Conservation (phyloP, 2,113 vertebrate species). For the Isichthys henryi region DNA sequence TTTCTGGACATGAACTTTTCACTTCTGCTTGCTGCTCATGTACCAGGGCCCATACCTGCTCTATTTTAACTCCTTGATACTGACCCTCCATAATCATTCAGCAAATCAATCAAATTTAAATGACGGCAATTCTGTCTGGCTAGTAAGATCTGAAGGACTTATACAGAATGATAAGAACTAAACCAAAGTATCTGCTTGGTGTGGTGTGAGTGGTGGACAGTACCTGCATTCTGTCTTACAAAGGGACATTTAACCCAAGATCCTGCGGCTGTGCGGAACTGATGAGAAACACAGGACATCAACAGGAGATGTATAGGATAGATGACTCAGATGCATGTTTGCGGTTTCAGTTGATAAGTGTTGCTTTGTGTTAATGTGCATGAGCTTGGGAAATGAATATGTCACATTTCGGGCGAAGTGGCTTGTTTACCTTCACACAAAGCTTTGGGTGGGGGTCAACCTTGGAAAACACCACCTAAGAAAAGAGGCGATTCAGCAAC, state of each 20-base stretch:
- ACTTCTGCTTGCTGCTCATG: neutral
- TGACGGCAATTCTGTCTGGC: neutral
- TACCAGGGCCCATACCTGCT: neutral
- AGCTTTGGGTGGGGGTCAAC: constrained; percentile 74
- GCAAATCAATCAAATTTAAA: neutral
- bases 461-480: constrained; percentile 63
- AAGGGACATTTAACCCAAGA: constrained; percentile 76
- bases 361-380: neutral
- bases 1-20: neutral
- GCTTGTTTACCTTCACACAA: constrained; percentile 73
- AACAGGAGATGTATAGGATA: neutral
- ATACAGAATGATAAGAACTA: neutral
- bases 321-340: neutral
- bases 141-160: no score
- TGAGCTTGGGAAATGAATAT: neutral
- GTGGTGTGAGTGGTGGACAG: neutral
- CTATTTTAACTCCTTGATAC: neutral
- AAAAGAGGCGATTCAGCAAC: constrained; percentile 16
- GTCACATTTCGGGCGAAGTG: neutral
- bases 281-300: constrained; percentile 26
- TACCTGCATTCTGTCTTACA: constrained; percentile 46
- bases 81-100: neutral
- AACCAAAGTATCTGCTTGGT: neutral
- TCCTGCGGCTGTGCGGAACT: constrained; percentile 62
- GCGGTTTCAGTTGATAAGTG: neutral